Evolutionary conservation across 2,797 vertebrate genomes (phyloP).

Genomic region (Euphonia xanthogaster): DNA sequence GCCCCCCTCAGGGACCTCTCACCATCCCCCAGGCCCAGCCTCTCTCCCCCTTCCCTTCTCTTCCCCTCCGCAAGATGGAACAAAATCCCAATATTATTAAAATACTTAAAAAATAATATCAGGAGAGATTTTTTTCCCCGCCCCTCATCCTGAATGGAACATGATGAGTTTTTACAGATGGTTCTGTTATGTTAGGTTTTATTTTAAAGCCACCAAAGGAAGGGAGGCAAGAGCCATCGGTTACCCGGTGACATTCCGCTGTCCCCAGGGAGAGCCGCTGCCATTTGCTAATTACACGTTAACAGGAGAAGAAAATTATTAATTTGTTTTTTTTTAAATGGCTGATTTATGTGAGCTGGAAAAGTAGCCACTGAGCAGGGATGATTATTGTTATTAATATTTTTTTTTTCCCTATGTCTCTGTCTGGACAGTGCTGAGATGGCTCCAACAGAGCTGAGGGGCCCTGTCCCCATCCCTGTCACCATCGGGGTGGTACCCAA

Average conservation of each 20-base stretch:
- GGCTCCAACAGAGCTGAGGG: not conserved
- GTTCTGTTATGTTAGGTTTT: not conserved
- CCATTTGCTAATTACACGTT: constrained; percentile 67
- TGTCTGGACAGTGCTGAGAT: not conserved
- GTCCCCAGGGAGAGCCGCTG: constrained; percentile 52
- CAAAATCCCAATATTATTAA: not conserved
- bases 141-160: not conserved
- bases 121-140: not conserved
- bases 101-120: not conserved
- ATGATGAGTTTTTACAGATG: not conserved
- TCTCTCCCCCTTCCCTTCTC: not conserved
- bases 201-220: constrained; percentile 18
- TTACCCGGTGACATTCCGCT: constrained; percentile 36
- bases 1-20: not conserved
- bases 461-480: rapidly evolving
- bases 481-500: not conserved
- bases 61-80: rapidly evolving
- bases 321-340: constrained; percentile 69
- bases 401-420: not conserved
- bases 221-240: not conserved
- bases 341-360: constrained; percentile 23
- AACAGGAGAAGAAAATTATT: constrained; percentile 69
- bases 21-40: not conserved
- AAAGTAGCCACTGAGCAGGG: constrained; percentile 6
- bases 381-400: not conserved